phyloP scores from a whole-genome alignment of 2,888 invertebrate genomes.

The Stegophylla sp. region DNA sequence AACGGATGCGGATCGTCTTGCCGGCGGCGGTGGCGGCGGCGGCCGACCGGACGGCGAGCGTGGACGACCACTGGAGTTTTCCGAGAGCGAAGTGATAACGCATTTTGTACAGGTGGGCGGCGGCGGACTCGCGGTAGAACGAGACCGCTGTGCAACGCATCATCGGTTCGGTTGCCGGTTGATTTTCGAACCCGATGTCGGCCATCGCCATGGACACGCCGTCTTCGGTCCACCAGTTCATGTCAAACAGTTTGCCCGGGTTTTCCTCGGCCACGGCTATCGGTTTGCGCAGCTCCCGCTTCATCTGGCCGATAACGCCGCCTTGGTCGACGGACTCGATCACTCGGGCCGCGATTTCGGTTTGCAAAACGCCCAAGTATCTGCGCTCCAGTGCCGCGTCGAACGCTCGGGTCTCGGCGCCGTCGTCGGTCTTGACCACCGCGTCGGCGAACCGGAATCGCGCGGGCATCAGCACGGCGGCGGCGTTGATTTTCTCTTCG shows the following conservation, averaged over 20 bases:
- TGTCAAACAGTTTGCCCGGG: constrained; percentile 21
- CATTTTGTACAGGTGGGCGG: not conserved
- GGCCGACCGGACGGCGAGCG: not conserved
- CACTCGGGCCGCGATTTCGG: constrained; percentile 14
- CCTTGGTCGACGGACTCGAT: not conserved
- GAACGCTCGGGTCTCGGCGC: constrained; percentile 18
- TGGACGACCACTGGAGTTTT: constrained; percentile 5
- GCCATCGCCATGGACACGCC: not conserved
- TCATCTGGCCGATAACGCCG: not conserved
- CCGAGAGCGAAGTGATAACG: constrained; percentile 10
- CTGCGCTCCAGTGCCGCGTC: not conserved
- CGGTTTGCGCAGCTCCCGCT: constrained; percentile 18
- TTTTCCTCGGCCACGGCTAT: not conserved
- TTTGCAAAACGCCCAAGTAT: constrained; percentile 14
- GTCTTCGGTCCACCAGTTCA: constrained; percentile 26
- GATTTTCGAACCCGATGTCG: not conserved
- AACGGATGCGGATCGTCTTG: not conserved
- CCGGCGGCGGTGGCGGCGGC: not conserved
- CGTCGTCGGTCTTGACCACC: not conserved
- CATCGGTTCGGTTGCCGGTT: too few species aligned
- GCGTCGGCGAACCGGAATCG: constrained; percentile 11
- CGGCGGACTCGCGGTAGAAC: not conserved
- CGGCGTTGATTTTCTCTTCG: too few species aligned
- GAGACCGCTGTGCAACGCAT: not conserved
- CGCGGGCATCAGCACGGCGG: not conserved